phyloP scores from a whole-genome alignment of 1,140 invertebrate genomes.

The Cotesia glomerata region DNA sequence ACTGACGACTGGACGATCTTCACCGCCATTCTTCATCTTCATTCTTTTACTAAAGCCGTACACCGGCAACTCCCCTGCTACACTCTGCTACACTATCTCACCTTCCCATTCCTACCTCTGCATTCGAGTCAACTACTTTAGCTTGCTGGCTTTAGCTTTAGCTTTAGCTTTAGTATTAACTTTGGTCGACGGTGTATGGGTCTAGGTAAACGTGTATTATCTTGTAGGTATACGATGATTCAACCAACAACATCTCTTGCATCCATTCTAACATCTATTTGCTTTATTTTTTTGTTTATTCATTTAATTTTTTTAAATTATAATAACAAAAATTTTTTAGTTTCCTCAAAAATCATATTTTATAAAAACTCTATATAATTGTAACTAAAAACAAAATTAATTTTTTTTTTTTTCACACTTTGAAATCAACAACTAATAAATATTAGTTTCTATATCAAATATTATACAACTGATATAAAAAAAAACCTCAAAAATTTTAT shows the following conservation, averaged over 20 bases:
- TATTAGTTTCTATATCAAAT: too few species aligned
- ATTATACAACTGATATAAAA: too few species aligned
- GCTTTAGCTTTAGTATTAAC: background rate
- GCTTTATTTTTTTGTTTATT: background rate
- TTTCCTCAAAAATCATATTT: too few species aligned
- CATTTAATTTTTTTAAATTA: too few species aligned
- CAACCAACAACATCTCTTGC: background rate
- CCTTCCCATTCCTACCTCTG: slow-evolving; percentile 8
- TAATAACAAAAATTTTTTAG: too few species aligned
- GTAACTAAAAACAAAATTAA: too few species aligned
- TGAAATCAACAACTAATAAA: too few species aligned
- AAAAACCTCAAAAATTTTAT: too few species aligned
- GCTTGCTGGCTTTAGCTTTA: too few species aligned
- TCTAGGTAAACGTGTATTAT: too few species aligned
- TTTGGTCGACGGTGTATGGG: background rate
- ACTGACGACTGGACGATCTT: slow-evolving; percentile 56
- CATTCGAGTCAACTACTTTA: background rate
- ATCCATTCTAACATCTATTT: slow-evolving; percentile 3
- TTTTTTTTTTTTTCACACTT: too few species aligned
- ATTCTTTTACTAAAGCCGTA: slow-evolving; percentile 44
- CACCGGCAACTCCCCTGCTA: slow-evolving; percentile 35
- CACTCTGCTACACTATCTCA: slow-evolving; percentile 21
- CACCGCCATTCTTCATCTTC: slow-evolving; percentile 59
- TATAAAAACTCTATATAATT: too few species aligned
- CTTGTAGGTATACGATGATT: background rate